Evolutionary conservation across 2,888 invertebrate species (phyloP), one percentile per base, ranked within the genome.

Genomic region (Entomobrya multifasciata): DNA sequence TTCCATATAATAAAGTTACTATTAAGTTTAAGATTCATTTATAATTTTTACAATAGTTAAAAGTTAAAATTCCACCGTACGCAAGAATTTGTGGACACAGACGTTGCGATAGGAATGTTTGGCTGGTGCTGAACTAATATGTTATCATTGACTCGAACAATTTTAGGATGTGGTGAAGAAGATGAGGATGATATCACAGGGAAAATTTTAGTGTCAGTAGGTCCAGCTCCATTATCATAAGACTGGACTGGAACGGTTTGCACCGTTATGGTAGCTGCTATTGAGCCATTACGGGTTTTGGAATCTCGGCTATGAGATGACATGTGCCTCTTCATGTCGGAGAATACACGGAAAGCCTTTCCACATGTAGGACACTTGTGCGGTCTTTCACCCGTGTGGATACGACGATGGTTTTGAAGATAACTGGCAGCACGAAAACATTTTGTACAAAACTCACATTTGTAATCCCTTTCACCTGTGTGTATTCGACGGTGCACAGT

Each of bases 381-480:
- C 22, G 91, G 91, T 44, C 90, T 91, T 74, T 91, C 91, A 95
- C 96, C 97, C 20, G 97, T 97, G 91, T 97, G 97, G 83, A 96
- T 96, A 89, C 96, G 94, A 91, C 96, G 94, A 92, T 97, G 97
- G 91, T 95, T 96, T 91, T 96, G 95, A 11, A 97, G 92, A 93
- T 97, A 97, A 6, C 96, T 96, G 67, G 96, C 96, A 11, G 97
- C 97, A 57, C 97, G 94, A 93, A 97, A 97, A 25, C 95, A 95
- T 93, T 97, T 97, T 88, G 94, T 94, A 92, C 97, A 97, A 92
- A 94, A 96, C 90, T 96, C 96, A 92, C 79, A 84, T 91, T 95
- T 95, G 93, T 97, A 97, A 93, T 97, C 97, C 78, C 95, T 94
- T 92, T 97, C 97, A 11, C 96, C 96, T 0, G 97, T 97, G 92